Base-by-base conservation (phyloP, 2,113 vertebrate genomes). In the Psittacula cyanocephala region DNA sequence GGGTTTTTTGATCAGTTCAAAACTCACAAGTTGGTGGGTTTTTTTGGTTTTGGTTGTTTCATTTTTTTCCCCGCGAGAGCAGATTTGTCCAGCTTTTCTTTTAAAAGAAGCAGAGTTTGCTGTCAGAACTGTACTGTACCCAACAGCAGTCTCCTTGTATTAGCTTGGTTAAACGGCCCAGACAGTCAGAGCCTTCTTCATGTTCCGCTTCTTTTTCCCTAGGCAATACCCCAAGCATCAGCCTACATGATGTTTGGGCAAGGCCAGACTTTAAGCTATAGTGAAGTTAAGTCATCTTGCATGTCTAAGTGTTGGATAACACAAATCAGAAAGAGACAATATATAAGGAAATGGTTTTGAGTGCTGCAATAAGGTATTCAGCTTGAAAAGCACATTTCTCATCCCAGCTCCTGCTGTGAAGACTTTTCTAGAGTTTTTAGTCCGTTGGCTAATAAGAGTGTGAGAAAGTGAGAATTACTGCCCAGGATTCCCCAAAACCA, bases 11-110 rank as follows among this genome's bases (percentile, higher is more conserved):
- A 37, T 59, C 20, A 59, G 18, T n/a, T 59, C 55, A 23, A 57
- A 59, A 9, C 13, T 20, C 13, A n/a, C 20, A 59, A n/a, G 20
- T 59, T n/a, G 3, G 3, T 31, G 9, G 17, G 0, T 4, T 8
- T 33, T 49, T 22, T 12, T 33, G 2, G 5, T 49, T 28, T 46
- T 47, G 13, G 37, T 37, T 28, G 27, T 25, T 20, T 33, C 20
- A 2, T 15, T 43, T 41, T 18, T 7, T n/a, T 25, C 14, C 8
- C 2, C 7, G 67, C 24, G 22, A 33, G 2, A 63, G 59, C 10
- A n/a, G 14, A n/a, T 55, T 72, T 72, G 49, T 68, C 31, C 15
- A 68, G 13, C 31, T 13, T 72, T 71, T 78, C 6, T 74, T 87
- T 67, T 35, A 83, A 79, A 78, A 67, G 29, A 57, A 69, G 13